Conservation (phyloP, 2,888 invertebrate genomes). For the Phytoseiulus persimilis region DNA sequence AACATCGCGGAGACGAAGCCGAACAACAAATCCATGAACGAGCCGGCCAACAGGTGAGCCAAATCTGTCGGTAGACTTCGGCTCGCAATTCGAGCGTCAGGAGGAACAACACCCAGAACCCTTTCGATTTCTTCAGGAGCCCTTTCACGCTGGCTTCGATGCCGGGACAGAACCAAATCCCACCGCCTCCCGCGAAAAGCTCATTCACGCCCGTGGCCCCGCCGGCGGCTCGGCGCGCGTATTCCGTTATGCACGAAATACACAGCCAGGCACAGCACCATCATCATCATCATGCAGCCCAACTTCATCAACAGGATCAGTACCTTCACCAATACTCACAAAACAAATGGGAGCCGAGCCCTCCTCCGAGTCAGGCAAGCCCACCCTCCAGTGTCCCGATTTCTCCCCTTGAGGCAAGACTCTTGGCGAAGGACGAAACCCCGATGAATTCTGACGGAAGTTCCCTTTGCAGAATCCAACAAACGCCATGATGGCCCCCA, state of each 20-base stretch:
- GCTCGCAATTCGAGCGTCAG: too few relatives aligned
- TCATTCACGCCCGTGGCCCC: neutral
- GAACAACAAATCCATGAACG: conserved; percentile 11
- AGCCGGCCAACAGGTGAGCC: conserved; percentile 36
- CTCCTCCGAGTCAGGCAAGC: conserved; percentile 15
- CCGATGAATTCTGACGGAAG: neutral
- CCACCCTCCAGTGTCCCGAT: conserved; percentile 54
- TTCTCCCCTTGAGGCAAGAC: neutral
- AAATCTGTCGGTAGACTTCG: too few relatives aligned
- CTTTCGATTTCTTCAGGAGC: too few relatives aligned
- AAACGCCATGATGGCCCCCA: conserved; percentile 9
- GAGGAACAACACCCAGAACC: too few relatives aligned
- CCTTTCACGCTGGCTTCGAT: neutral
- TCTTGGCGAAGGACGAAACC: conserved; percentile 36
- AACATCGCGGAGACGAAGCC: conserved; percentile 36
- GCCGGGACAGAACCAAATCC: neutral
- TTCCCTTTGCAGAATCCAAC: neutral
- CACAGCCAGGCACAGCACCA: neutral
- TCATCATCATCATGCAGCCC: neutral
- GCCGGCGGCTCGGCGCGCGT: conserved; percentile 18
- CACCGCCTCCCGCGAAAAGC: neutral
- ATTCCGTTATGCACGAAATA: conserved; percentile 27
- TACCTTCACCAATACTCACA: neutral
- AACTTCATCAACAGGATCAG: neutral
- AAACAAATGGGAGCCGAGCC: conserved; percentile 39